Evolutionary conservation across 2,888 invertebrate genomes (phyloP).

Genomic region (Aproaerema taeniolella): DNA sequence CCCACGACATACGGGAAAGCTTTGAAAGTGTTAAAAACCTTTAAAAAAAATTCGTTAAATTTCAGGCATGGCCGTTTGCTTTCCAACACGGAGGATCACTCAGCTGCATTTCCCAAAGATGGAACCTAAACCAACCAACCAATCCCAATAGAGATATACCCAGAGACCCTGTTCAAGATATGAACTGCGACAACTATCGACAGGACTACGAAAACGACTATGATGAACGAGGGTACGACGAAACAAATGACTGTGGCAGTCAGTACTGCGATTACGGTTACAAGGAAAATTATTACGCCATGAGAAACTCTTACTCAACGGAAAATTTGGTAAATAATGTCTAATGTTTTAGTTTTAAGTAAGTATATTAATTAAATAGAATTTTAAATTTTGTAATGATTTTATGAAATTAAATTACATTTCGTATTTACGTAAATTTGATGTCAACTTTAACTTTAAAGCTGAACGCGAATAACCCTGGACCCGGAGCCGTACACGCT

Average conservation of each 20-base stretch:
- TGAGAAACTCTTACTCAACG: conserved; percentile 47
- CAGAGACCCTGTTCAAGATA: conserved; percentile 7
- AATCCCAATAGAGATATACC: conserved; percentile 23
- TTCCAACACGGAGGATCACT: conserved; percentile 80
- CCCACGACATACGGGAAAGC: no score
- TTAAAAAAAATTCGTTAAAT: no score
- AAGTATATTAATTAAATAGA: no score
- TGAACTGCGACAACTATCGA: conserved; percentile 34
- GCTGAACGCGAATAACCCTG: no score
- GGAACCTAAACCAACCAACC: conserved; percentile 48
- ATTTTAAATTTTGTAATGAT: no score
- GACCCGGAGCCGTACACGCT: no score
- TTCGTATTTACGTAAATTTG: no score
- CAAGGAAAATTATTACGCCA: conserved; percentile 61
- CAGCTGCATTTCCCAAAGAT: conserved; percentile 64
- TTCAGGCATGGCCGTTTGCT: conserved; percentile 90
- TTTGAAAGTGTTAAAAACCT: no score
- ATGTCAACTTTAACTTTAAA: no score
- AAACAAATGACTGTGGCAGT: conserved; percentile 41
- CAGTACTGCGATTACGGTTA: conserved; percentile 63
- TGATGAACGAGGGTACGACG: conserved; percentile 56
- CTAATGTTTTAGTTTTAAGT: conserved; percentile 9
- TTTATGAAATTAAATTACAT: no score
- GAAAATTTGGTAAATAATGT: conserved; percentile 54
- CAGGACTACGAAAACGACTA: conserved; percentile 63